These are phyloP conservation scores for Globodera rostochiensis DNA, from an alignment of 1,140 invertebrate genomes.

Conservation along the genomic window DNA sequence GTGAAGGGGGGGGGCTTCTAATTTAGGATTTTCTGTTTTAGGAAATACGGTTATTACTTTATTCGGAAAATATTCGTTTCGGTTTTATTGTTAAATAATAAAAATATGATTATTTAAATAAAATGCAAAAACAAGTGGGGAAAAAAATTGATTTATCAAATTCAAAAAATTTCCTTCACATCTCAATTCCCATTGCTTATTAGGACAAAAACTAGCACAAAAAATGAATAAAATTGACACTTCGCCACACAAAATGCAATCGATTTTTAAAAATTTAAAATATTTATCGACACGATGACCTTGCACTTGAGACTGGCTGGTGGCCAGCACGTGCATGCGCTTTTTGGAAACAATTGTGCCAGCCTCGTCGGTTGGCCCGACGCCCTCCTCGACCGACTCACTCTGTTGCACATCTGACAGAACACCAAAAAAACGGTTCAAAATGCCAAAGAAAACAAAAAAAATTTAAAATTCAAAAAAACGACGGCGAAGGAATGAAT, in stretches of 20 bases:
- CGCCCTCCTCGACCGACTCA: slow-evolving; percentile 20
- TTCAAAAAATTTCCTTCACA: neutral
- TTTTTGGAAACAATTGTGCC: slow-evolving; percentile 21
- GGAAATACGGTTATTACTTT: no score
- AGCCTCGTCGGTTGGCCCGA: slow-evolving; percentile 13
- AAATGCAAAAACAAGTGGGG: neutral
- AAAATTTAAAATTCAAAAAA: neutral
- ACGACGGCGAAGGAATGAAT: neutral
- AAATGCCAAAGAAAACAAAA: neutral
- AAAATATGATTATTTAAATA: neutral
- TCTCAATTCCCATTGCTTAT: neutral
- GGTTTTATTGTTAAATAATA: no score
- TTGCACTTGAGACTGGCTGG: slow-evolving; percentile 26
- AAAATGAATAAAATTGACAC: slow-evolving; percentile 3
- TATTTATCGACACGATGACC: neutral
- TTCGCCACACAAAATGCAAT: neutral
- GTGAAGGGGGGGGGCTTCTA: no score
- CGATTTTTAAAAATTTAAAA: neutral
- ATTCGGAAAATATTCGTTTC: no score
- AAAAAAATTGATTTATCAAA: neutral
- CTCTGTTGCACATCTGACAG: slow-evolving; percentile 24
- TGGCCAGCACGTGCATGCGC: slow-evolving; percentile 18
- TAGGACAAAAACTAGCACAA: neutral
- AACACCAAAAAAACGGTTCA: neutral
- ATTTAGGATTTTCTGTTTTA: no score